These are phyloP conservation scores for Dasyornis broadbenti DNA, from an alignment of 2,113 vertebrate genomes.

Conservation along the genomic window DNA sequence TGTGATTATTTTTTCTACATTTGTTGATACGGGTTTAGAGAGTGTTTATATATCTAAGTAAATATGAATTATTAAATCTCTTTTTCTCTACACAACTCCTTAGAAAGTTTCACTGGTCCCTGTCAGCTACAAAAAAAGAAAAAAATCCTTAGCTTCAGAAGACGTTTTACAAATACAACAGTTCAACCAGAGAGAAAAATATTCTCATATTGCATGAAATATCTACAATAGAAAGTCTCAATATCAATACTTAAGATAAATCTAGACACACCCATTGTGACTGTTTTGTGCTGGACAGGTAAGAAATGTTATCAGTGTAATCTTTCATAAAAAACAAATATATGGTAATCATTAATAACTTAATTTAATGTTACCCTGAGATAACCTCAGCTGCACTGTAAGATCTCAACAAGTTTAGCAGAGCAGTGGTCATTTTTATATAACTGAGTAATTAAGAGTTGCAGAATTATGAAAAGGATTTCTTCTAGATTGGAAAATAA, in stretches of 20 bases:
- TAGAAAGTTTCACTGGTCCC: not conserved
- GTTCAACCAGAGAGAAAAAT: not conserved
- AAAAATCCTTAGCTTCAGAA: not conserved
- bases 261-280: not conserved
- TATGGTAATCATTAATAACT: not conserved
- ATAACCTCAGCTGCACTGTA: not conserved
- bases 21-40: not conserved
- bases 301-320: not conserved
- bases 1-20: not conserved
- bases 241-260: not conserved
- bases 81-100: not conserved
- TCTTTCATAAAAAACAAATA: not conserved
- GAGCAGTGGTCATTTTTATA: not conserved
- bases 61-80: not conserved
- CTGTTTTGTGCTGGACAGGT: not conserved
- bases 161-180: not conserved
- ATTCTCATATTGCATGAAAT: not conserved
- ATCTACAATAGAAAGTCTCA: not conserved
- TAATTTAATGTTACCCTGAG: not conserved
- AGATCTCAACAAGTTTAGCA: not conserved
- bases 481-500: not conserved
- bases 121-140: not conserved
- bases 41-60: not conserved
- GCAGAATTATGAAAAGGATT: not conserved
- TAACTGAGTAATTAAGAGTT: not conserved